Conservation (phyloP, 35 echinoderm and acorn worm genomes). For the Holothuria glaberrima region DNA sequence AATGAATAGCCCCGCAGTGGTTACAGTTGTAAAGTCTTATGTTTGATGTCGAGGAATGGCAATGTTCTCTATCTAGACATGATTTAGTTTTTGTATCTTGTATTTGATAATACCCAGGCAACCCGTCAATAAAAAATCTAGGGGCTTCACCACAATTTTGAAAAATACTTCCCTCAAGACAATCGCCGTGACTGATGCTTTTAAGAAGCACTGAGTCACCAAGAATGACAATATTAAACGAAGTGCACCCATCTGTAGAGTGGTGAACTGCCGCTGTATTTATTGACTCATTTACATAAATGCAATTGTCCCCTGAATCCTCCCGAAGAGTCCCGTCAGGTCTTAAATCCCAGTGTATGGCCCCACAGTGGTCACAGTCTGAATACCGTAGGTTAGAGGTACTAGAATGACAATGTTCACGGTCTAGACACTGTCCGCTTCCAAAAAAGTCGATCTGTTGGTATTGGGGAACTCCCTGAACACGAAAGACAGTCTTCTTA, state of each 20-base stretch:
- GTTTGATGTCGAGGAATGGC: slow-evolving; percentile 32
- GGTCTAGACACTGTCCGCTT: slow-evolving; percentile 11
- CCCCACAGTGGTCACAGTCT: slow-evolving; percentile 30
- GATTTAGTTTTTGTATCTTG: not conserved
- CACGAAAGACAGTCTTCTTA: not conserved
- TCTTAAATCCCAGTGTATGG: slow-evolving; percentile 22
- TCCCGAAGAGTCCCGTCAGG: slow-evolving; percentile 2
- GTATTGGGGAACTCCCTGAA: slow-evolving; percentile 5
- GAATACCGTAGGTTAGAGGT: slow-evolving; percentile 24
- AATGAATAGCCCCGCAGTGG: slow-evolving; percentile 33
- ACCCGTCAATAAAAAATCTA: not conserved
- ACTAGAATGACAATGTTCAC: slow-evolving; percentile 23
- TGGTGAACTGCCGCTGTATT: not conserved
- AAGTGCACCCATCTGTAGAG: not conserved
- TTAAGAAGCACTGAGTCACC: not conserved
- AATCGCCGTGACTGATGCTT: not conserved
- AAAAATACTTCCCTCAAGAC: not conserved
- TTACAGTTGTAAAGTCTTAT: not conserved
- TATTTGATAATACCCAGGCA: not conserved
- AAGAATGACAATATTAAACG: not conserved
- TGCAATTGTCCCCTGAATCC: slow-evolving; percentile 7
- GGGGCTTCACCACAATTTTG: not conserved
- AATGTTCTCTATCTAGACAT: slow-evolving; percentile 38
- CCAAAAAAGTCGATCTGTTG: slow-evolving; percentile 40
- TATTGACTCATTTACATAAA: not conserved